Base-by-base conservation (phyloP, 2,888 invertebrate genomes). In the Pristionchus exspectatus region DNA sequence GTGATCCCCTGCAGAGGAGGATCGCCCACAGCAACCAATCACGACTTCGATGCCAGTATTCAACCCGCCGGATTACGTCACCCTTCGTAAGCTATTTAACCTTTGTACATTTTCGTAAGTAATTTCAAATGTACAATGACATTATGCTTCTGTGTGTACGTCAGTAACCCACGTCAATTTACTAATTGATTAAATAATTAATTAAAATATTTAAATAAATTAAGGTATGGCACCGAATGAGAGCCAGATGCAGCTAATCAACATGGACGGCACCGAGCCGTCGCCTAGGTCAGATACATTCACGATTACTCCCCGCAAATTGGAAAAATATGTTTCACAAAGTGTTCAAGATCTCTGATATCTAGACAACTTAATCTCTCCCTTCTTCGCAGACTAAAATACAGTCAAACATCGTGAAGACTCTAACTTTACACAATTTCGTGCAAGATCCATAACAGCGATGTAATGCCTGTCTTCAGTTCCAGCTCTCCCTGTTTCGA, bases 231-330 rank as follows among this genome's bases (percentile, higher is more conserved):
- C 91, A 85, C 91, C 91, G 87, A 93, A 93, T 74, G 93, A 93
- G 89, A 93, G 93, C 87, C 93, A 93, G 63, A 93, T 93, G 92
- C 92, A 93, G 90, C 89, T 93, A 84, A 93, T 93, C 69, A 90
- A 91, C 33, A 92, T 92, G 90, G 92, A 91, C 87, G 92, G 91
- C 59, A 91, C 66, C 18, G 86, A 86, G 38, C 63, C 86, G 16
- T 86, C 66, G n/a, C 66, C 86, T 54, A 86, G 86, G 86, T 63
- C 3, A n/a, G 27, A 12, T 54, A n/a, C n/a, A 27, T 18, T 54
- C 50, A 18, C 59, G 14, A 14, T 69, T n/a, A 66, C 9, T 21
- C 24, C 44, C 44, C 44, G 9, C 44, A 9, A 44, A 50, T 50
- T 9, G 44, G 0, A 7, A 5, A 69, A 27, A 9, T 33, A 74